phyloP scores from a whole-genome alignment of 1,140 invertebrate genomes.

The Parasteatoda tepidariorum region DNA sequence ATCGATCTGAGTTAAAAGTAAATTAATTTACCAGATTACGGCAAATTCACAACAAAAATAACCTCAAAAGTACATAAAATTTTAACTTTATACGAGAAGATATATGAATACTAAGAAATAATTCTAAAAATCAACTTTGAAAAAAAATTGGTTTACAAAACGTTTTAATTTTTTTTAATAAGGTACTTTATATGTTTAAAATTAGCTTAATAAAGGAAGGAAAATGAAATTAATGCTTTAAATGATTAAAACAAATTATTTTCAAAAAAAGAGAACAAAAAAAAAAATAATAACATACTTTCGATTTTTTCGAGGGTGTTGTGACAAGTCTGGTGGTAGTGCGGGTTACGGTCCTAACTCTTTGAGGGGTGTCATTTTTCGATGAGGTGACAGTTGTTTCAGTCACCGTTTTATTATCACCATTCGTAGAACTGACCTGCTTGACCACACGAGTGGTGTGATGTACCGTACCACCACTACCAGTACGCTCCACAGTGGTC shows the following conservation, averaged over 20 bases:
- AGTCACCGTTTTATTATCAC: slow-evolving; percentile 35
- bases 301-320: slow-evolving; percentile 20
- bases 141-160: too few relatives aligned
- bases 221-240: too few relatives aligned
- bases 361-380: slow-evolving; percentile 20
- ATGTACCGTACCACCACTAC: slow-evolving; percentile 11
- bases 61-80: too few relatives aligned
- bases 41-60: too few relatives aligned
- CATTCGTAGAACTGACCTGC: neutral
- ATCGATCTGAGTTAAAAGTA: too few relatives aligned
- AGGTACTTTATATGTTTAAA: too few relatives aligned
- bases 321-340: slow-evolving; percentile 37
- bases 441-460: slow-evolving; percentile 36
- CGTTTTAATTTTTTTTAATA: too few relatives aligned
- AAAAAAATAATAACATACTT: slow-evolving; percentile 13
- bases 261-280: neutral
- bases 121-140: too few relatives aligned
- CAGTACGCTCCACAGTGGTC: neutral
- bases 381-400: slow-evolving; percentile 50
- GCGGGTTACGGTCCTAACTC: slow-evolving; percentile 50
- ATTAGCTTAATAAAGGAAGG: too few relatives aligned
- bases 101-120: too few relatives aligned
- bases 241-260: neutral
- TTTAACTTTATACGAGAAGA: too few relatives aligned
- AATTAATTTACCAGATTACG: too few relatives aligned